Percentiles rank a stretch among this genome's conserved stretches.
Conservation (phyloP, 1,140 invertebrate species). For the Lordiphosa mommai region DNA sequence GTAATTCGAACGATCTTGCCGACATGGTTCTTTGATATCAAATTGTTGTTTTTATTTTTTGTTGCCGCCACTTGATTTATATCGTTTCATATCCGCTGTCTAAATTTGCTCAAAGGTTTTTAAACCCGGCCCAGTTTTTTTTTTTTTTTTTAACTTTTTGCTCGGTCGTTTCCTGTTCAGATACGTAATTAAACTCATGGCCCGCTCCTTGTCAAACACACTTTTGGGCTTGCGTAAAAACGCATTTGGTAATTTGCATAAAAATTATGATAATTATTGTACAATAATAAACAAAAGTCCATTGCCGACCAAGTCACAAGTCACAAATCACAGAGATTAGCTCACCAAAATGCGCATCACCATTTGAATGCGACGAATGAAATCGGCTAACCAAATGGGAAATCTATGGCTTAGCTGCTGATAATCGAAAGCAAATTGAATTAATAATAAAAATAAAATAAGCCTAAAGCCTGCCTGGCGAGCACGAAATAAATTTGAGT, state of each 20-base stretch:
- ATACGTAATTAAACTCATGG: constrained; percentile 39
- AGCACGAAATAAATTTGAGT: constrained; percentile 55
- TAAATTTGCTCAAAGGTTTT: constrained; percentile 35
- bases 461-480: constrained; percentile 48
- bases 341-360: constrained; percentile 41
- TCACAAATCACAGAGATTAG: constrained; percentile 50
- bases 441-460: constrained; percentile 58
- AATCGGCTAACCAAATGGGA: constrained; percentile 30
- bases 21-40: constrained; percentile 59
- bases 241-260: constrained; percentile 36
- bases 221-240: constrained; percentile 18
- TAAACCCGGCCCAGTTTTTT: constrained; percentile 21
- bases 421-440: constrained; percentile 73
- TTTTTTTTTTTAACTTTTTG: constrained; percentile 19
- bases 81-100: constrained; percentile 51
- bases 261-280: constrained; percentile 44
- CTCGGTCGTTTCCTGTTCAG: constrained; percentile 42
- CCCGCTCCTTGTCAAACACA: constrained; percentile 8
- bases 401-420: constrained; percentile 40
- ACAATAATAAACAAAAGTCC: constrained; percentile 33
- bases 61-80: constrained; percentile 57
- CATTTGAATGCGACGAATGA: constrained; percentile 39
- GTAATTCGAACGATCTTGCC: constrained; percentile 63
- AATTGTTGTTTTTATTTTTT: constrained; percentile 37
- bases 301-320: constrained; percentile 8